Percentiles rank a stretch among this genome's conserved stretches.
phyloP scores from a whole-genome alignment of 2,888 invertebrate species.

The Euzophera pinguis region DNA sequence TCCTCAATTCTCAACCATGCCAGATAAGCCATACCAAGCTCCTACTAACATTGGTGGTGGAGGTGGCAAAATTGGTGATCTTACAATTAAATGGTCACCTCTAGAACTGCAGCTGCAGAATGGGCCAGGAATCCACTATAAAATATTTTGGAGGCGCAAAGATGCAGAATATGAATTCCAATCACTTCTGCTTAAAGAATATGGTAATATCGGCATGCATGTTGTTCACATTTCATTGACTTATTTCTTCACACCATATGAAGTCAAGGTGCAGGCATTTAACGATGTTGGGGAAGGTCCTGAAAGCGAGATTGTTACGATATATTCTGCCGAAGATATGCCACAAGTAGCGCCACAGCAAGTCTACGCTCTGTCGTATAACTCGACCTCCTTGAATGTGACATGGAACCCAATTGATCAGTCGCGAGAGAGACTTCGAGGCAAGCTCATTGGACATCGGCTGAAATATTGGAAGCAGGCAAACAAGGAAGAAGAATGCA shows the following conservation, averaged over 20 bases:
- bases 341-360: slow-evolving; percentile 93
- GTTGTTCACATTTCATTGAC: slow-evolving; percentile 87
- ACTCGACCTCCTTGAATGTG: slow-evolving; percentile 95
- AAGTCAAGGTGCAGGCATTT: slow-evolving; percentile 91
- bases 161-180: slow-evolving; percentile 88
- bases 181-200: slow-evolving; percentile 83
- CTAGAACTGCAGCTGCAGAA: slow-evolving; percentile 89
- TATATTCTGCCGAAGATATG: slow-evolving; percentile 95
- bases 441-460: slow-evolving; percentile 94
- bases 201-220: slow-evolving; percentile 87
- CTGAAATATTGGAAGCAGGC: slow-evolving; percentile 94
- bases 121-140: slow-evolving; percentile 93
- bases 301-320: slow-evolving; percentile 85
- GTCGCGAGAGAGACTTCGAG: slow-evolving; percentile 90
- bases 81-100: slow-evolving; percentile 94
- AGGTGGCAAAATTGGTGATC: slow-evolving; percentile 96
- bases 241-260: slow-evolving; percentile 90
- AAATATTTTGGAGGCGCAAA: slow-evolving; percentile 91
- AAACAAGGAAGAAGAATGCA: slow-evolving; percentile 86
- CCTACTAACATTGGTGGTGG: slow-evolving; percentile 93
- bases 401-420: slow-evolving; percentile 94
- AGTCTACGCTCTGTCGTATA: slow-evolving; percentile 88
- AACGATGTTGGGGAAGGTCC: slow-evolving; percentile 92
- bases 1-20: slow-evolving; percentile 90
- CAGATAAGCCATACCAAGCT: slow-evolving; percentile 87